Evolutionary conservation across 2,888 invertebrate genomes (phyloP).

Genomic region (Junonia oenone): DNA sequence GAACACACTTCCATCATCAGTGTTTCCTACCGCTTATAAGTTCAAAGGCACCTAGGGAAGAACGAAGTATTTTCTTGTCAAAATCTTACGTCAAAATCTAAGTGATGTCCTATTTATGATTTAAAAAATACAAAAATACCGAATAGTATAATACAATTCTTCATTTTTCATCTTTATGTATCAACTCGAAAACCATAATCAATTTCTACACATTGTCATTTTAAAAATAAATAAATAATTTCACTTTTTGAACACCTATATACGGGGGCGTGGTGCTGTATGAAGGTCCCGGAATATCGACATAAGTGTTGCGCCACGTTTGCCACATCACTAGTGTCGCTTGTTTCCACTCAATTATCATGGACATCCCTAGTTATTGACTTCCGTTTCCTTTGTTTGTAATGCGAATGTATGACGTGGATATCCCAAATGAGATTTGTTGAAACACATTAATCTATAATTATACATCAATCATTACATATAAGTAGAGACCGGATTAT

Average conservation of each 20-base stretch:
- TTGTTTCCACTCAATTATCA: constrained; percentile 33
- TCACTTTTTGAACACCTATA: constrained; percentile 45
- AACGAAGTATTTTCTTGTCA: no score
- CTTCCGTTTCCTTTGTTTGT: constrained; percentile 7
- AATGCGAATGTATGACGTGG: neutral
- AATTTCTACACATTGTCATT: neutral
- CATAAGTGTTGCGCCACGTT: constrained; percentile 55
- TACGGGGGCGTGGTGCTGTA: constrained; percentile 40
- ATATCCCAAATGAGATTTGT: neutral
- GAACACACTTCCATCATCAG: no score
- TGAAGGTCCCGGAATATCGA: constrained; percentile 37
- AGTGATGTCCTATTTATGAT: no score
- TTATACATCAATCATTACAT: no score
- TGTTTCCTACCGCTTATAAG: no score
- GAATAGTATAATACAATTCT: neutral
- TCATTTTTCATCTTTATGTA: no score
- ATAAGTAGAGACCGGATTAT: no score
- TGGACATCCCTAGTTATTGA: neutral
- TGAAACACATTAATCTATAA: no score
- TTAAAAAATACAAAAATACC: no score
- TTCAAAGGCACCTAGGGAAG: no score
- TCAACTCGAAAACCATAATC: neutral
- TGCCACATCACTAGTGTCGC: constrained; percentile 51
- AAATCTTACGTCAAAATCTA: no score
- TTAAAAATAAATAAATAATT: neutral